Conservation (phyloP, 2,113 vertebrate genomes). For the Epinephelus cyanopodus region DNA sequence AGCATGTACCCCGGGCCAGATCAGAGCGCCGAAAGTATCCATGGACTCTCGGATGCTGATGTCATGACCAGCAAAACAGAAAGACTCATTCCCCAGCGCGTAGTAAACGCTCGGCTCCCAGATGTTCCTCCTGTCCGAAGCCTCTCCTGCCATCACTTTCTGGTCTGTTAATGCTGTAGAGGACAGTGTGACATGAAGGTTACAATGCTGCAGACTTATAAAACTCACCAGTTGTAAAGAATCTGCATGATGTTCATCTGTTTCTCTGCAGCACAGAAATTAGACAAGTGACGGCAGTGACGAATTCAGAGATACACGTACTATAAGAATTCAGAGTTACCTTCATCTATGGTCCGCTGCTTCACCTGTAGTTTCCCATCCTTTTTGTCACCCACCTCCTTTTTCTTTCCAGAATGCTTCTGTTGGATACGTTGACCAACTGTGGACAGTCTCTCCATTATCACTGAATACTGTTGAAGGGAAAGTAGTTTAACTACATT, state of each 20-base stretch:
- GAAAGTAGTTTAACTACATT: neutral
- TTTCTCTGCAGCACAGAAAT: neutral
- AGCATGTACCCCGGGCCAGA: slow-evolving; percentile 82
- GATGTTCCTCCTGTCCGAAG: slow-evolving; percentile 54
- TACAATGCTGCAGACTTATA: neutral
- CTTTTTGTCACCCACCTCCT: neutral
- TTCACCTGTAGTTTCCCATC: slow-evolving; percentile 6
- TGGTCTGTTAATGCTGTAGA: slow-evolving; percentile 38
- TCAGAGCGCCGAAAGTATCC: slow-evolving; percentile 81
- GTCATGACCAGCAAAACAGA: slow-evolving; percentile 77
- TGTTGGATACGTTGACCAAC: neutral
- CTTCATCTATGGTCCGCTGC: slow-evolving; percentile 21
- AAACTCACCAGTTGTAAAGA: neutral
- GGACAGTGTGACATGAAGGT: slow-evolving; percentile 1
- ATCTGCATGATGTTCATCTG: neutral
- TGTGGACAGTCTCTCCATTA: slow-evolving; percentile 52
- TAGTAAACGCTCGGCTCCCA: slow-evolving; percentile 76
- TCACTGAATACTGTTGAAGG: neutral
- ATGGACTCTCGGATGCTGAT: slow-evolving; percentile 82
- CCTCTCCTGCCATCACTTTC: slow-evolving; percentile 58
- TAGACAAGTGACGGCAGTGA: neutral
- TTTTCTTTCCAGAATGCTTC: slow-evolving; percentile 11
- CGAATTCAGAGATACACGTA: neutral
- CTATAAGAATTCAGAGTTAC: slow-evolving; percentile 17
- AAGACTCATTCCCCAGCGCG: slow-evolving; percentile 69